Conservation (phyloP, 2,797 vertebrate genomes). For the Ptychobarbus kaznakovi region DNA sequence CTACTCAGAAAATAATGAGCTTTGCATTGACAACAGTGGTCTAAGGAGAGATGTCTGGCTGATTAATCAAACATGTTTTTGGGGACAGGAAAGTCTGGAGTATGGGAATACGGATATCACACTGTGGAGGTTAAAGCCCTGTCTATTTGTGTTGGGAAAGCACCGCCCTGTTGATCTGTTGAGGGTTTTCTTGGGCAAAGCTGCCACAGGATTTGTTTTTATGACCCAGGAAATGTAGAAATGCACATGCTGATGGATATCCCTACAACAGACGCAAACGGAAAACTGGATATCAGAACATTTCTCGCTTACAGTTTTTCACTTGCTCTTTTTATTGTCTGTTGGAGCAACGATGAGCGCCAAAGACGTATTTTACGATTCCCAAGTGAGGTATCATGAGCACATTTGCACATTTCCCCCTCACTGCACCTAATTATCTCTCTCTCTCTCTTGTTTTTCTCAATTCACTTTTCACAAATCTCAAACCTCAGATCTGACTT, state of each 20-base stretch:
- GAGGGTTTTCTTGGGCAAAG: neutral
- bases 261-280: slow-evolving; percentile 28
- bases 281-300: slow-evolving; percentile 43
- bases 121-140: slow-evolving; percentile 34
- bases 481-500: neutral
- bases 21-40: slow-evolving; percentile 41
- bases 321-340: slow-evolving; percentile 17
- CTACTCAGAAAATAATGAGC: slow-evolving; percentile 57
- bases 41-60: slow-evolving; percentile 29
- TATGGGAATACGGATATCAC: slow-evolving; percentile 33
- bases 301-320: neutral
- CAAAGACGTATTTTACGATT: slow-evolving; percentile 24
- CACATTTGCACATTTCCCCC: neutral
- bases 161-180: neutral
- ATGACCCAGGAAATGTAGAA: slow-evolving; percentile 48
- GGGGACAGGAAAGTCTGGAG: slow-evolving; percentile 45
- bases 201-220: slow-evolving; percentile 53
- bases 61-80: slow-evolving; percentile 51
- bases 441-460: slow-evolving; percentile 12
- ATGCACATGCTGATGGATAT: slow-evolving; percentile 36
- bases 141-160: slow-evolving; percentile 35
- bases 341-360: slow-evolving; percentile 30
- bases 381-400: slow-evolving; percentile 14
- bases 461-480: neutral
- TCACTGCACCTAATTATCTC: neutral